These are phyloP conservation scores for Porphyrio hochstetteri DNA, from an alignment of 2,113 vertebrate species.

Conservation along the genomic window DNA sequence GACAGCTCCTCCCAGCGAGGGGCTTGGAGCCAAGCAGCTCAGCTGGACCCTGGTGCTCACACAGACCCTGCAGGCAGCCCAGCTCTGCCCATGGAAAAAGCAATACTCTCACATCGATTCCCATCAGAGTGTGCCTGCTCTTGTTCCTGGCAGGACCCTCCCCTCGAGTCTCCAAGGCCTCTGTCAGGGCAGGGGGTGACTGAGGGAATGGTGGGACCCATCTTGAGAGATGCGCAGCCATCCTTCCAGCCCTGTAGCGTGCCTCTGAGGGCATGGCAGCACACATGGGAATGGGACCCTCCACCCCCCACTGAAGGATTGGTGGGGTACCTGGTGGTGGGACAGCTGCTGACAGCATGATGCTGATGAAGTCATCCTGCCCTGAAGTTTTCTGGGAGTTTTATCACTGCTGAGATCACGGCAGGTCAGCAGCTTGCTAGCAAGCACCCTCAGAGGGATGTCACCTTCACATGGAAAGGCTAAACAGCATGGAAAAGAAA, in stretches of 20 bases:
- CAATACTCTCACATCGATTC: fast-evolving
- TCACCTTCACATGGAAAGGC: background rate
- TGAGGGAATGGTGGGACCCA: background rate
- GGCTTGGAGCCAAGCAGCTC: background rate
- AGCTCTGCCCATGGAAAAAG: background rate
- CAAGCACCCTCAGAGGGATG: background rate
- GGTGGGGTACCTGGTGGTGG: background rate
- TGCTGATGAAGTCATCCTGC: background rate
- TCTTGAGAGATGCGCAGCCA: background rate
- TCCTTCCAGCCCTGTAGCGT: background rate
- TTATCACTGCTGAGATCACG: background rate
- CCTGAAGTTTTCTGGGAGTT: background rate
- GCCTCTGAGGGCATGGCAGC: background rate
- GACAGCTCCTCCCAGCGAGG: background rate
- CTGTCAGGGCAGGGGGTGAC: background rate
- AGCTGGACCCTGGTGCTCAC: background rate
- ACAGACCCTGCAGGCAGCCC: fast-evolving
- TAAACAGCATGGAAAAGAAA: background rate
- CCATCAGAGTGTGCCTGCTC: background rate
- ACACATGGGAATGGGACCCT: background rate
- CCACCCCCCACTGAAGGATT: fast-evolving
- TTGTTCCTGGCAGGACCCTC: background rate
- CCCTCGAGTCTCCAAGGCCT: background rate
- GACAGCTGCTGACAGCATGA: background rate
- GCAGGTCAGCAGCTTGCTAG: background rate